phyloP scores from a whole-genome alignment of 1,140 invertebrate genomes.

The Cherax destructor region DNA sequence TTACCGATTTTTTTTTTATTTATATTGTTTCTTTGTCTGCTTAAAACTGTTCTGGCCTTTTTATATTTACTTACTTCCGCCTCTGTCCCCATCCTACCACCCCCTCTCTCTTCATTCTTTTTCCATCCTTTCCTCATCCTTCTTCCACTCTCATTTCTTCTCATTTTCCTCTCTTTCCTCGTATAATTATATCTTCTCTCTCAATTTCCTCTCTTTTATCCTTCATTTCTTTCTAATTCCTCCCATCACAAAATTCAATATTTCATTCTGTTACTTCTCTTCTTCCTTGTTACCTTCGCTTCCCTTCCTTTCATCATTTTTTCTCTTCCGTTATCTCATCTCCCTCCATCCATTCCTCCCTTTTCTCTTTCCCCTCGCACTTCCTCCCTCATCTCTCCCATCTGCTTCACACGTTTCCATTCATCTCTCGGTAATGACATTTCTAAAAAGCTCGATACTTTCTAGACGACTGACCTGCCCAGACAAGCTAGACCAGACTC shows the following conservation, averaged over 20 bases:
- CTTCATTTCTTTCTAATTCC: neutral
- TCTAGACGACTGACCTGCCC: neutral
- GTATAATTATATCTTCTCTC: neutral
- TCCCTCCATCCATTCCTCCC: neutral
- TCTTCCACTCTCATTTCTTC: neutral
- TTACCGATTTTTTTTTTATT: neutral
- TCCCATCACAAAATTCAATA: too few species aligned
- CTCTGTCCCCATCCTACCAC: neutral
- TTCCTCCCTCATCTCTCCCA: conserved; percentile 4
- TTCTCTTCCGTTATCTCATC: neutral
- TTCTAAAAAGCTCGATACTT: conserved; percentile 47
- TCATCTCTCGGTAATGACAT: conserved; percentile 42
- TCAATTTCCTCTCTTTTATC: neutral
- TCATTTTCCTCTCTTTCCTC: neutral
- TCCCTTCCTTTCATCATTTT: neutral
- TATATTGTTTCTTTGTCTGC: neutral
- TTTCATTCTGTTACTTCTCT: neutral
- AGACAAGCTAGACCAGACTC: too few species aligned
- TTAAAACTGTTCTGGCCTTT: neutral
- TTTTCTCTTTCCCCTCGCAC: neutral
- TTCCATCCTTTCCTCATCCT: neutral
- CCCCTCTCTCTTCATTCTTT: neutral
- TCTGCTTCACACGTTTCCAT: conserved; percentile 43
- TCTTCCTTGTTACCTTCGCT: too few species aligned
- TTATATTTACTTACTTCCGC: too few species aligned